Conservation (phyloP, 1,140 invertebrate species). For the Bombus soroeensis region DNA sequence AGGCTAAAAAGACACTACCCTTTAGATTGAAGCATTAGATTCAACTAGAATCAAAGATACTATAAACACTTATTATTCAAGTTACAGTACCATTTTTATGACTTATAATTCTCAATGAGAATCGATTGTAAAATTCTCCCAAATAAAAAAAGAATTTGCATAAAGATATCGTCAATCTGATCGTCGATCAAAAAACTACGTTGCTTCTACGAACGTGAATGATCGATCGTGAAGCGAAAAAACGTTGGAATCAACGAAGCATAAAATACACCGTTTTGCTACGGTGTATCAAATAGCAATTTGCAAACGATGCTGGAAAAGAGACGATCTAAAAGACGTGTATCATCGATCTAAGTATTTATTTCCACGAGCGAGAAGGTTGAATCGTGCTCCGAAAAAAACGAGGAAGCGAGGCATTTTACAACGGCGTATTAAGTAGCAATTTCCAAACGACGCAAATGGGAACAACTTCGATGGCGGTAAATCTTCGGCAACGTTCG, state of each 20-base stretch:
- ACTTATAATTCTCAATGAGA: too few relatives aligned
- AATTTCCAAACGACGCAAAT: neutral
- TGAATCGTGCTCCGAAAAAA: neutral
- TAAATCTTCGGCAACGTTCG: slow-evolving; percentile 34
- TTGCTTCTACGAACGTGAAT: neutral
- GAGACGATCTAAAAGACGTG: too few relatives aligned
- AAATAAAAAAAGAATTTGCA: too few relatives aligned
- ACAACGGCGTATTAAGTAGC: neutral
- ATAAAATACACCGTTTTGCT: neutral
- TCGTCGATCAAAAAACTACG: too few relatives aligned
- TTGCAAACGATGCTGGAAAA: neutral
- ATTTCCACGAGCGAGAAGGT: neutral
- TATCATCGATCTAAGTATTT: neutral
- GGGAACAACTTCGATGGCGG: neutral
- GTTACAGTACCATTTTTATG: too few relatives aligned
- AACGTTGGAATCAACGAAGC: too few relatives aligned
- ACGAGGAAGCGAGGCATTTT: neutral
- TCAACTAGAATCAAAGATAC: too few relatives aligned
- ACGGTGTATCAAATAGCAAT: neutral
- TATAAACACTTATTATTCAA: too few relatives aligned
- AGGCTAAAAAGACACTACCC: too few relatives aligned
- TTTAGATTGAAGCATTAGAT: too few relatives aligned
- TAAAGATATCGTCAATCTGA: neutral
- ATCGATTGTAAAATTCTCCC: too few relatives aligned
- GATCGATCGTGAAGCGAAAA: too few relatives aligned